A percentile compares a stretch with the other conserved stretches of the same genome.
phyloP scores from a whole-genome alignment of 1,140 invertebrate genomes.

The Oryzaephilus surinamensis region DNA sequence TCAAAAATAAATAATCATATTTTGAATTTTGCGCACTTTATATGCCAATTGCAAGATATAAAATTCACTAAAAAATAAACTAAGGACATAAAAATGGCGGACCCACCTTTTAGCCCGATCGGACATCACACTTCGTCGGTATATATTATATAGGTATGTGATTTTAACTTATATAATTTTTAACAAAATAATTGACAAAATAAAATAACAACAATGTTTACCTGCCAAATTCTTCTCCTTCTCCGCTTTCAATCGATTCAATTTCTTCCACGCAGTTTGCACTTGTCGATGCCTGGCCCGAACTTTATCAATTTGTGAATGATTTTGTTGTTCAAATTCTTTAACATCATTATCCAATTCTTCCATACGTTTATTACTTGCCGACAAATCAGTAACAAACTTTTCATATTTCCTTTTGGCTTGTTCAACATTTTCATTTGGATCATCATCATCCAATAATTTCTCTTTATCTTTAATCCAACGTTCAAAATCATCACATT shows the following conservation, averaged over 20 bases:
- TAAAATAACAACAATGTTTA: too few species aligned
- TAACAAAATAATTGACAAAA: too few species aligned
- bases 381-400: conserved; percentile 50
- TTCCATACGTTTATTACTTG: conserved; percentile 81
- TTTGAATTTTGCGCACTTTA: not conserved
- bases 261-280: conserved; percentile 75
- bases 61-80: too few species aligned
- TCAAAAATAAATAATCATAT: conserved; percentile 38
- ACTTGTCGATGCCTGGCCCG: conserved; percentile 71
- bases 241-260: conserved; percentile 80
- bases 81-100: too few species aligned
- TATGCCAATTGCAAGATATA: not conserved
- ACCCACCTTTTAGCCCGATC: too few species aligned
- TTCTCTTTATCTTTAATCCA: conserved; percentile 96
- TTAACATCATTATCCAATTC: conserved; percentile 80
- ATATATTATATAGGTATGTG: too few species aligned
- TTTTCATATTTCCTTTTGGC: conserved; percentile 92
- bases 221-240: conserved; percentile 88
- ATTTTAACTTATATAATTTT: too few species aligned
- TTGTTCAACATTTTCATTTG: conserved; percentile 81
- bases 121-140: too few species aligned
- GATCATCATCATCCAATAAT: conserved; percentile 74
- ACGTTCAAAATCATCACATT: conserved; percentile 95
- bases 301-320: conserved; percentile 80
- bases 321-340: conserved; percentile 74